Conservation (phyloP, 2,888 invertebrate genomes). For the Aleiodes leptofemur region DNA sequence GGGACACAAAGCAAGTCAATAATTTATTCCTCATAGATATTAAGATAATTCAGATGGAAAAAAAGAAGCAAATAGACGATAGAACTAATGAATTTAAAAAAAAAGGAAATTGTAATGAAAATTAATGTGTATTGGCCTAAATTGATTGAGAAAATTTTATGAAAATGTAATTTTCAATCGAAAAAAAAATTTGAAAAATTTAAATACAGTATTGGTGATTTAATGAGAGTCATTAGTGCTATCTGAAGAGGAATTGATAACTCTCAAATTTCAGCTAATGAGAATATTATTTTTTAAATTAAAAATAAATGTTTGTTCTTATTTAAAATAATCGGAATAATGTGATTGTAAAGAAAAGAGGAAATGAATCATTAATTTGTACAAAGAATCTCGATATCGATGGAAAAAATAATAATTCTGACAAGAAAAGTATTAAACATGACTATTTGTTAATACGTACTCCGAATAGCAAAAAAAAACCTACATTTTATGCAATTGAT, state of each 20-base stretch:
- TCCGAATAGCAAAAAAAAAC: neutral
- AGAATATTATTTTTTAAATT: constrained; percentile 7
- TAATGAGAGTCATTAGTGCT: neutral
- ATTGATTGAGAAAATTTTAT: neutral
- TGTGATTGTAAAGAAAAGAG: too few relatives aligned
- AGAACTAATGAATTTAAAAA: neutral
- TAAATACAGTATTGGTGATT: neutral
- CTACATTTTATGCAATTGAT: too few relatives aligned
- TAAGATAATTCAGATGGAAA: constrained; percentile 10
- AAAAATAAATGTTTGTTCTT: neutral
- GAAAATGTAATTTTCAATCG: neutral
- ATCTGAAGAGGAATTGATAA: neutral
- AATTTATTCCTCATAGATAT: constrained; percentile 18
- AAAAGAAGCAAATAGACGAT: neutral
- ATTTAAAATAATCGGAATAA: too few relatives aligned
- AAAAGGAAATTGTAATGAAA: neutral
- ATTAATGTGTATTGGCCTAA: constrained; percentile 11
- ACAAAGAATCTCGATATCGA: too few relatives aligned
- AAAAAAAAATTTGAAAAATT: neutral
- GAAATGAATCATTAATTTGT: too few relatives aligned
- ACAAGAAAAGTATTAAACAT: neutral
- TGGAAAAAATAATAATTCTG: too few relatives aligned
- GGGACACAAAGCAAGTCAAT: constrained; percentile 27
- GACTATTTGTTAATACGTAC: neutral
- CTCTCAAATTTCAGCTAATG: too few relatives aligned